Conservation (phyloP, 2,888 invertebrate species). For the Eupithecia abbreviata region DNA sequence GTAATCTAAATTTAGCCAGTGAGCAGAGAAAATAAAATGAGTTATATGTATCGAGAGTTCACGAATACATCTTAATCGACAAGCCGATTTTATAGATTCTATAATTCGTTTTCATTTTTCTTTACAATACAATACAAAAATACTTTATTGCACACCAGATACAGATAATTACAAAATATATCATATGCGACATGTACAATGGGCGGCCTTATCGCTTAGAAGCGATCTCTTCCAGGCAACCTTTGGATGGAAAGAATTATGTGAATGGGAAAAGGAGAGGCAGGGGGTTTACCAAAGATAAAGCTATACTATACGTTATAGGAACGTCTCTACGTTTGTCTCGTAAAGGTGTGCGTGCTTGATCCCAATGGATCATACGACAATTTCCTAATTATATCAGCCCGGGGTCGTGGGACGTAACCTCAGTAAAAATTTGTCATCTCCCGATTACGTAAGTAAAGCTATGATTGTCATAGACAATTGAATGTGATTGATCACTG, state of each 20-base stretch:
- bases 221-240: too few relatives aligned
- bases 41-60: not conserved
- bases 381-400: conserved; percentile 21
- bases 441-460: conserved; percentile 62
- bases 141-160: too few relatives aligned
- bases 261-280: too few relatives aligned
- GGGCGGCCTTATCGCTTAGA: too few relatives aligned
- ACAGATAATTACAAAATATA: too few relatives aligned
- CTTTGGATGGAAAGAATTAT: too few relatives aligned
- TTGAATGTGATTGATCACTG: conserved; percentile 75
- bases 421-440: conserved; percentile 61
- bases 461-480: conserved; percentile 57
- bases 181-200: too few relatives aligned
- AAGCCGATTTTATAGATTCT: not conserved
- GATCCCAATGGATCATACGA: conserved; percentile 1
- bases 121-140: too few relatives aligned
- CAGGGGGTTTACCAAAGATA: too few relatives aligned
- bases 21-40: not conserved
- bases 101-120: not conserved
- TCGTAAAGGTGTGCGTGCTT: not conserved
- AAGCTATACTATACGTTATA: too few relatives aligned
- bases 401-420: conserved; percentile 41
- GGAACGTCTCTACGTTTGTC: not conserved
- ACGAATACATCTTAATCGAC: not conserved
- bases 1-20: not conserved